Percentiles rank a stretch among this genome's conserved stretches.
phyloP scores from a whole-genome alignment of 1,140 invertebrate species.

The Hormaphis cornu region DNA sequence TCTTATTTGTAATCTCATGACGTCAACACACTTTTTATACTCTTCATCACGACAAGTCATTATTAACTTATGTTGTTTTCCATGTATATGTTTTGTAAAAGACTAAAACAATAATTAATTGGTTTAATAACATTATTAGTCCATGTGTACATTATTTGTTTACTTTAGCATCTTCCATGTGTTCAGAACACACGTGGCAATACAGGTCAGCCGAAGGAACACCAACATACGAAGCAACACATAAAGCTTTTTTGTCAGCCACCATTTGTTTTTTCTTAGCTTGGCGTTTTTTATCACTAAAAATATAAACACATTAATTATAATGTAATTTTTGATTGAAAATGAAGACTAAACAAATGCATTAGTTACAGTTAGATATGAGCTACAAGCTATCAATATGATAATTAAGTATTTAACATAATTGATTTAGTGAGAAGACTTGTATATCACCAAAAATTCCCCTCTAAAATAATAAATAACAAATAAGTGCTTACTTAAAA shows the following conservation, averaged over 20 bases:
- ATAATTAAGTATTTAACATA: too few species aligned
- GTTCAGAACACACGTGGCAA: slow-evolving; percentile 63
- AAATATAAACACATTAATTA: background rate
- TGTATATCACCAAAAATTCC: too few species aligned
- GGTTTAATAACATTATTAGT: background rate
- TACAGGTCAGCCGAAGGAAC: slow-evolving; percentile 55
- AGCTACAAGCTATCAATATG: too few species aligned
- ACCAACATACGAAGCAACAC: slow-evolving; percentile 43
- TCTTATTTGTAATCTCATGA: slow-evolving; percentile 37
- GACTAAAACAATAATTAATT: slow-evolving; percentile 35
- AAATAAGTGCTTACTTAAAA: too few species aligned
- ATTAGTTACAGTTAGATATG: too few species aligned
- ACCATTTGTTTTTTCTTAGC: slow-evolving; percentile 17
- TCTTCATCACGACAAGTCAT: slow-evolving; percentile 37
- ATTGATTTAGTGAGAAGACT: too few species aligned
- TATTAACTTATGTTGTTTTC: slow-evolving; percentile 38
- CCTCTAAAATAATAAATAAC: too few species aligned
- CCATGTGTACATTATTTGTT: slow-evolving; percentile 34
- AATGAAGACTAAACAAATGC: too few species aligned
- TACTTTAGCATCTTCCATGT: slow-evolving; percentile 68
- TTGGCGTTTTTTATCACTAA: slow-evolving; percentile 9
- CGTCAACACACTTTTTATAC: slow-evolving; percentile 37
- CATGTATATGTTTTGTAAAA: slow-evolving; percentile 38
- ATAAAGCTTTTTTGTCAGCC: slow-evolving; percentile 1
- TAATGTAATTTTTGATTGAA: too few species aligned